phyloP scores from a whole-genome alignment of 2,113 vertebrate genomes.

The Tringa solitaria region DNA sequence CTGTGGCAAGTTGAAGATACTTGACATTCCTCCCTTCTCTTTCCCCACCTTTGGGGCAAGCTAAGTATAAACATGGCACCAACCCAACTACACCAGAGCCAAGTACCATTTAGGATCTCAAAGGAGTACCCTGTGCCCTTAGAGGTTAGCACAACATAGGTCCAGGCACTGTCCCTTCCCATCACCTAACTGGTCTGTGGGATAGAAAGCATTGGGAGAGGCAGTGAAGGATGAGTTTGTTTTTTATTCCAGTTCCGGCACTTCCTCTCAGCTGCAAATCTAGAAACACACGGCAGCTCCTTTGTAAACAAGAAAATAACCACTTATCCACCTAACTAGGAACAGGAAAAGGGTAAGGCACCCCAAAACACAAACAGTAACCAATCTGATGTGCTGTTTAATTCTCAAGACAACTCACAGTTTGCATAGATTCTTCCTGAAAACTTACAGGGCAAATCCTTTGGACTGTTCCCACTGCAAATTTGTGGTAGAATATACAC shows the following conservation, averaged over 20 bases:
- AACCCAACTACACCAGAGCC: neutral
- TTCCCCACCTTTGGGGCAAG: conserved; percentile 23
- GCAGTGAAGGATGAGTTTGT: neutral
- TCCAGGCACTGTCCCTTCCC: neutral
- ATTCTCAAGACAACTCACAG: neutral
- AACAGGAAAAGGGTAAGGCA: neutral
- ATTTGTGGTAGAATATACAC: neutral
- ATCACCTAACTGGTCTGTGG: neutral
- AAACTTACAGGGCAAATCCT: neutral
- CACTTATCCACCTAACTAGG: neutral
- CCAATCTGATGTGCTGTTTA: neutral
- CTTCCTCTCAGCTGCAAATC: neutral
- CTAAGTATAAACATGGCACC: conserved; percentile 21
- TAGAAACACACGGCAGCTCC: neutral
- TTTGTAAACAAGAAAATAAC: neutral
- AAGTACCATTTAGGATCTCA: neutral
- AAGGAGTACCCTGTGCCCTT: neutral
- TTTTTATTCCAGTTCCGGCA: neutral
- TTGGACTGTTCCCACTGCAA: neutral
- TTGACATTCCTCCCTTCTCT: conserved; percentile 25
- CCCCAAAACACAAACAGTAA: neutral
- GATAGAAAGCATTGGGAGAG: neutral
- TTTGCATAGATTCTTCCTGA: neutral
- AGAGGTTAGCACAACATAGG: neutral
- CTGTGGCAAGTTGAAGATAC: conserved; percentile 16